Evolutionary conservation across 1,140 invertebrate species (phyloP), one percentile per base, ranked within the genome.

Genomic region (Caerostris darwini): DNA sequence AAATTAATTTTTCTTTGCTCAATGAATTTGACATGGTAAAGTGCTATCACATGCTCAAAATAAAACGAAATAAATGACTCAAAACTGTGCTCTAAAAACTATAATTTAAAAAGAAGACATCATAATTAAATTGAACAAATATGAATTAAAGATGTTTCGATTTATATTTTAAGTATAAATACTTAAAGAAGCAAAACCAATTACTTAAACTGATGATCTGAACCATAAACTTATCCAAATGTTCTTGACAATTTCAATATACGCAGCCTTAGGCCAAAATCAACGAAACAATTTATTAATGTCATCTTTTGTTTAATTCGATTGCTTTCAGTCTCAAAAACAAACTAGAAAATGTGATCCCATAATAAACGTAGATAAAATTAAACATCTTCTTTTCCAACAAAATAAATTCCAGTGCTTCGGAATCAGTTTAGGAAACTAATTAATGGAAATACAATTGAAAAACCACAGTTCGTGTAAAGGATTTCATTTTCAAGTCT

Each of bases 311-410:
- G 34, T 77, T 77, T 77, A 77, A 77, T 77, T 77, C 34, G 14
- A 53, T 77, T 77, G 71, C 71, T 34, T 77, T 50, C 3, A 12
- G 71, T 4, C 10, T 53, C 50, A 10, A 53, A 77, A 77, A 53
- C 50, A 77, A 53, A 50, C 17, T 19, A 69, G 34, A 77, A 77
- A 50, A 77, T 50, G 12, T 7, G 7, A 5, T 50, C 71, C 71
- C 34, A 12, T 50, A 77, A 77, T 77, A 77, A 53, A 53, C 71
- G 71, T 34, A 3, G 71, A 19, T 77, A 77, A 77, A 77, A 77
- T 77, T 77, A 77, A 77, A 77, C 50, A 77, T 77, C 71, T 77
- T 77, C 94, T 71, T 57, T 94, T 95, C 94, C 95, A 95, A 77
- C 53, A 7, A 56, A 87, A 87, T 87, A 34, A 14, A 87, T 87